A percentile compares a stretch with the other conserved stretches of the same genome.
Conservation (phyloP, 1,140 invertebrate genomes). For the Phthorimaea operculella region DNA sequence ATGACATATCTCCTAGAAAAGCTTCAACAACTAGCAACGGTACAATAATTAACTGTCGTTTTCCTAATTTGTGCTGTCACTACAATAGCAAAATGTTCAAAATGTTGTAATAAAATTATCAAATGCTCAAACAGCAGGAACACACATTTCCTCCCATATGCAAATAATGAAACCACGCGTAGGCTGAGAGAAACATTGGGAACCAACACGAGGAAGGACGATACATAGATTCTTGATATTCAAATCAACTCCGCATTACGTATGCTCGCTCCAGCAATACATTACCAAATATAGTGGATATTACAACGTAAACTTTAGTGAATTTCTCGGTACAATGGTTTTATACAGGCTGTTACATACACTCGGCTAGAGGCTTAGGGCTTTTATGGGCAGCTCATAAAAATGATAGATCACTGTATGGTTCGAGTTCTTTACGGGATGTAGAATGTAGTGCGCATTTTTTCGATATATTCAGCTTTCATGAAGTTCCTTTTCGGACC, state of each 20-base stretch:
- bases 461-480: too few relatives aligned
- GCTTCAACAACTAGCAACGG: too few relatives aligned
- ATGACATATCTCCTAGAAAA: too few relatives aligned
- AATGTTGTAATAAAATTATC: too few relatives aligned
- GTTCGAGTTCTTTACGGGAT: slow-evolving; percentile 23
- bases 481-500: too few relatives aligned
- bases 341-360: slow-evolving; percentile 40
- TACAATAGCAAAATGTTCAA: too few relatives aligned
- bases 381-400: slow-evolving; percentile 47
- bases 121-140: too few relatives aligned
- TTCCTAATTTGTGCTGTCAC: too few relatives aligned
- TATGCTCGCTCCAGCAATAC: slow-evolving; percentile 12
- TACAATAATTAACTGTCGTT: too few relatives aligned
- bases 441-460: background rate
- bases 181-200: background rate
- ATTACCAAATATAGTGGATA: slow-evolving; percentile 29
- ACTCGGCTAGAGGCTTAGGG: slow-evolving; percentile 45
- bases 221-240: background rate
- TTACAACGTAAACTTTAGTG: slow-evolving; percentile 32
- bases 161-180: too few relatives aligned
- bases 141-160: too few relatives aligned
- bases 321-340: slow-evolving; percentile 29
- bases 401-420: slow-evolving; percentile 49
- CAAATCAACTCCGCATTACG: background rate
- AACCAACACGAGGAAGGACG: background rate